A percentile compares a stretch with the other conserved stretches of the same genome.
Evolutionary conservation across 2,888 invertebrate species (phyloP).

Genomic region (Psylliodes chrysocephalus): DNA sequence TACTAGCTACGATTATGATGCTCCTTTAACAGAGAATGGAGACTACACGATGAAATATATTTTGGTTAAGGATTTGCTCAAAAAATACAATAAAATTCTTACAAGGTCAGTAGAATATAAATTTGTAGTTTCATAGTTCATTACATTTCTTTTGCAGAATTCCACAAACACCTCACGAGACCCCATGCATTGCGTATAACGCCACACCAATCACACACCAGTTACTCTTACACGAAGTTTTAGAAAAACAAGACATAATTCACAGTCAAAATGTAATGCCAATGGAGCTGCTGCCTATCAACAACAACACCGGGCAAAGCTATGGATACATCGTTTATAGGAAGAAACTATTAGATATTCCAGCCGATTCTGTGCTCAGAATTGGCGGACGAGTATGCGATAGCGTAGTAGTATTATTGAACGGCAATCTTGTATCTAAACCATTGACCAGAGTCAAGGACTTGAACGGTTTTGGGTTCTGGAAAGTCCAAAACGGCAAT

Average conservation of each 20-base stretch:
- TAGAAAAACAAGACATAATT: conserved; percentile 41
- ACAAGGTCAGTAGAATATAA: conserved; percentile 51
- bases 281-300: conserved; percentile 60
- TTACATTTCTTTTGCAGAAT: conserved; percentile 38
- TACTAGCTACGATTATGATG: conserved; percentile 74
- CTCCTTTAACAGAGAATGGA: conserved; percentile 89
- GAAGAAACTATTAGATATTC: conserved; percentile 55
- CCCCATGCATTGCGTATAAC: conserved; percentile 82
- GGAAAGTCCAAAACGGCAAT: conserved; percentile 56
- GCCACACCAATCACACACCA: conserved; percentile 69
- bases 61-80: conserved; percentile 68
- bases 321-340: conserved; percentile 69
- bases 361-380: conserved; percentile 52
- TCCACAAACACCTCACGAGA: conserved; percentile 77
- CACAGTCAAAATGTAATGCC: conserved; percentile 41
- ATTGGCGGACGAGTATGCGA: conserved; percentile 64
- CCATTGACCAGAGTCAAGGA: conserved; percentile 52
- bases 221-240: conserved; percentile 40
- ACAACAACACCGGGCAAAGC: conserved; percentile 66
- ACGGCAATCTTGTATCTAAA: conserved; percentile 60
- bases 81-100: conserved; percentile 54
- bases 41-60: conserved; percentile 88
- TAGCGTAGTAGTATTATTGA: conserved; percentile 64
- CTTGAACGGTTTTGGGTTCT: conserved; percentile 63
- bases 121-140: too few species aligned